Base-by-base conservation (phyloP, 2,797 vertebrate genomes). In the Sarcophilus harrisii region DNA sequence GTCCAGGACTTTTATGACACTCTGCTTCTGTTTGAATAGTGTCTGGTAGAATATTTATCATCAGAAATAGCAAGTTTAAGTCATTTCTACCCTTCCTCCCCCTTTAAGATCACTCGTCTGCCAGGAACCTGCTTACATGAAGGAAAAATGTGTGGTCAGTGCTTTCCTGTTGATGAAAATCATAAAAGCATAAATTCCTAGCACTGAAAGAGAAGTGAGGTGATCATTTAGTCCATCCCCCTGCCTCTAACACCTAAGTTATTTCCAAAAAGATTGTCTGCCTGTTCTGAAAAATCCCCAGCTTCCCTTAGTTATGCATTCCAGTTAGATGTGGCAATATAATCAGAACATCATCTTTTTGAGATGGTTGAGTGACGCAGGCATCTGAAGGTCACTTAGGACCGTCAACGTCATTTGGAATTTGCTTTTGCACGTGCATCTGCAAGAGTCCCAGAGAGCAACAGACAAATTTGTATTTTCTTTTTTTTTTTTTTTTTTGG, bases 371-470 rank as follows among this genome's bases (percentile, higher is more conserved):
- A 96, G 94, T 96, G 96, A 96, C 94, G 93, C 89, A 96, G 95
- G 81, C 92, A 95, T 96, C 92, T 94, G 95, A 97, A 96, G 94
- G 95, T 95, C 94, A 96, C 91, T 90, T 92, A 96, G 95, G 92
- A 97, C 66, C 95, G 91, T 87, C 24, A 0, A 66, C 95, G 94
- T 97, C 91, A 73, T 95, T 95, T 96, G 45, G 55, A 59, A 96
- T 95, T 97, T 93, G 94, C 91, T 95, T 95, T 90, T 91, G 92
- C 96, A 94, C 92, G 92, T 89, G 4, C 92, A 91, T 96, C 92
- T 96, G 92, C 91, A 91, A 21, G 10, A 93, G 96, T 96, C 38
- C 54, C 95, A 96, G 95, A 96, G 93, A 92, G 92, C 66, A 94
- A 94, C 94, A 96, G 97, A 62, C 81, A 27, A 87, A 87, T 81